Evolutionary conservation across 1,140 invertebrate genomes (phyloP), one percentile per base, ranked within the genome.

Genomic region (Magallana angulata): DNA sequence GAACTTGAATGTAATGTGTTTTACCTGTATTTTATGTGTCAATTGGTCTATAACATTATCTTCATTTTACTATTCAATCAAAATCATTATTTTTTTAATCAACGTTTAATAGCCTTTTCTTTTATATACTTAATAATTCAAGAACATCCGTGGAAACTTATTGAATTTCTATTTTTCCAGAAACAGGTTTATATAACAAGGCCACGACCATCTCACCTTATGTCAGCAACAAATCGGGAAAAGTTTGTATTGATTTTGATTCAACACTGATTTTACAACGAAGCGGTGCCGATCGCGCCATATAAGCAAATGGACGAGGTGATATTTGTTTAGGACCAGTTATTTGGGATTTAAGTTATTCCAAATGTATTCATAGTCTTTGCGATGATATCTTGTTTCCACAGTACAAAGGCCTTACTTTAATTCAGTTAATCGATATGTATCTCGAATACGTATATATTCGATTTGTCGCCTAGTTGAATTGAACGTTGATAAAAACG

Each of bases 311-410:
- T 76, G 68, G 68, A 30, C 36, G 1, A 24, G 24, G 68, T 76
- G 11, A 30, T 76, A 30, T 76, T 76, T 76, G 68, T 24, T 76
- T 76, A 30, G 7, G 68, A 11, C 36, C 68, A 18, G 36, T 24
- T 30, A 76, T 76, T 36, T 76, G 68, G 68, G 68, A 76, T 76
- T 76, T 76, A 76, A 76, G 68, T 76, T 76, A 11, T 76, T 76
- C 24, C 9, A 76, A 76, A 76, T 62, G 60, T n/a, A 62, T 62
- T 62, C 60, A 62, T 62, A 62, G 60, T 8, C 36, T 76, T 24
- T 11, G 24, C 68, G 68, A 76, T 76, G 68, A 76, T 76, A 76
- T 76, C 68, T 76, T 76, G 68, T 76, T 76, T 36, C 68, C 68
- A 76, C 24, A 30, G 24, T 76, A 76, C 14, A 76, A 76, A 76